Percentiles rank a stretch among this genome's conserved stretches.
These are phyloP conservation scores for Drosophila engyochracea DNA, from an alignment of 2,888 invertebrate species.

Conservation along the genomic window DNA sequence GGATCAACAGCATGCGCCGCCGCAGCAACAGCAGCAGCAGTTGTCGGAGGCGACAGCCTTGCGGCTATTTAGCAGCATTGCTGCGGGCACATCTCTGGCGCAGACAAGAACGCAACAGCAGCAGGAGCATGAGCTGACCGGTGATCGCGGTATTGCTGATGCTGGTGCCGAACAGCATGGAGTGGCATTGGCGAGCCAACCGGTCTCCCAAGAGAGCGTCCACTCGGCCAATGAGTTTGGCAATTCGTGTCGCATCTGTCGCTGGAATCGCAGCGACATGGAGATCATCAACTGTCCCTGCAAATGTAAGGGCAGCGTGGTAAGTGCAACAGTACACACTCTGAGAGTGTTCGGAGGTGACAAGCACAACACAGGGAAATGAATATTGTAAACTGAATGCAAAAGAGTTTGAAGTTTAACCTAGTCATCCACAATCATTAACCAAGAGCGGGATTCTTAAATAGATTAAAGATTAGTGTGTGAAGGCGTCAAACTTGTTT, in stretches of 20 bases:
- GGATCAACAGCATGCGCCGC: slow-evolving; percentile 15
- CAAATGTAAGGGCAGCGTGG: slow-evolving; percentile 84
- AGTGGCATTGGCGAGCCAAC: not conserved
- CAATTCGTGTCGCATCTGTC: slow-evolving; percentile 83
- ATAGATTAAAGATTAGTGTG: not conserved
- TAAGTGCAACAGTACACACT: slow-evolving; percentile 39
- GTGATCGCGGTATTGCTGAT: not conserved
- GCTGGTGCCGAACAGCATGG: slow-evolving; percentile 6
- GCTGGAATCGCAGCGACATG: slow-evolving; percentile 80
- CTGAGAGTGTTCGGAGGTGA: not conserved
- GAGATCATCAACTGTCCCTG: slow-evolving; percentile 82
- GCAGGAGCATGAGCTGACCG: not conserved
- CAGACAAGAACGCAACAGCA: not conserved
- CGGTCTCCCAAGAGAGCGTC: slow-evolving; percentile 60
- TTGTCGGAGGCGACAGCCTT: slow-evolving; percentile 71
- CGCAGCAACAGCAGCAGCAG: slow-evolving; percentile 29
- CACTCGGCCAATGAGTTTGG: slow-evolving; percentile 77
- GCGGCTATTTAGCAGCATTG: slow-evolving; percentile 70
- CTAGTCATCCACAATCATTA: not conserved
- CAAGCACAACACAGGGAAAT: not conserved
- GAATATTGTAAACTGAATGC: not conserved
- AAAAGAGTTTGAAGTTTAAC: not conserved
- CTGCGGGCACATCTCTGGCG: slow-evolving; percentile 7
- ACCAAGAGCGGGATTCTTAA: not conserved
- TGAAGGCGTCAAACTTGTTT: not conserved